Evolutionary conservation across 2,797 vertebrate species (phyloP).

Genomic region (Coregonus sp.): DNA sequence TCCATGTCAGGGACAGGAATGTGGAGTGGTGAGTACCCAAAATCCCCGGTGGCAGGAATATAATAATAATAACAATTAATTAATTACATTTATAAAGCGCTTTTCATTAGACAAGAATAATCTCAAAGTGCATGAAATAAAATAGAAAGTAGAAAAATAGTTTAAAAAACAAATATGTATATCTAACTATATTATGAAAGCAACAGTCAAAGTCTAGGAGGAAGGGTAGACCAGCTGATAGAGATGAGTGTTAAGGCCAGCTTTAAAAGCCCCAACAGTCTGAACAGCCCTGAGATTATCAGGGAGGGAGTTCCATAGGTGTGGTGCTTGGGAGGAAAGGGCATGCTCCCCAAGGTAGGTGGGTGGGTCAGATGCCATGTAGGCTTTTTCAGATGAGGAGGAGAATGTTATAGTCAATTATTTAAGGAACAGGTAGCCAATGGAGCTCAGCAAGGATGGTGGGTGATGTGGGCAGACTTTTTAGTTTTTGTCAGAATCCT

Average conservation of each 20-base stretch:
- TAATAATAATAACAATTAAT: not conserved
- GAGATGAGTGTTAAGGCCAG: no score
- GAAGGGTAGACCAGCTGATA: not conserved
- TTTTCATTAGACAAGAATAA: no score
- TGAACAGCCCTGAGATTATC: no score
- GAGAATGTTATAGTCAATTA: not conserved
- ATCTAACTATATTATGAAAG: not conserved
- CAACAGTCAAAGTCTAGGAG: not conserved
- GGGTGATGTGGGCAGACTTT: not conserved
- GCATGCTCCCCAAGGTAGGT: no score
- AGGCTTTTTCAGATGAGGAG: not conserved
- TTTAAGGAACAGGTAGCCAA: not conserved
- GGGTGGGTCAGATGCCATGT: not conserved
- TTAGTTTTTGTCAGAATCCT: not conserved
- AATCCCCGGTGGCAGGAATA: not conserved
- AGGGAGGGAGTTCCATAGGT: no score
- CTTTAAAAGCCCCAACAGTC: no score
- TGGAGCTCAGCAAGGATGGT: not conserved
- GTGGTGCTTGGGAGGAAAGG: no score
- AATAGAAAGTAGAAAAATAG: not conserved
- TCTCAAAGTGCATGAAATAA: not conserved
- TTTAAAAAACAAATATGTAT: not conserved
- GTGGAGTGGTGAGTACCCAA: conserved; percentile 50
- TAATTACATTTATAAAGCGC: no score
- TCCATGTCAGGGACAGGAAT: conserved; percentile 47